Evolutionary conservation across 2,113 vertebrate genomes (phyloP), one percentile per base, ranked within the genome.

Genomic region (Haplochromis vanheusdeni): DNA sequence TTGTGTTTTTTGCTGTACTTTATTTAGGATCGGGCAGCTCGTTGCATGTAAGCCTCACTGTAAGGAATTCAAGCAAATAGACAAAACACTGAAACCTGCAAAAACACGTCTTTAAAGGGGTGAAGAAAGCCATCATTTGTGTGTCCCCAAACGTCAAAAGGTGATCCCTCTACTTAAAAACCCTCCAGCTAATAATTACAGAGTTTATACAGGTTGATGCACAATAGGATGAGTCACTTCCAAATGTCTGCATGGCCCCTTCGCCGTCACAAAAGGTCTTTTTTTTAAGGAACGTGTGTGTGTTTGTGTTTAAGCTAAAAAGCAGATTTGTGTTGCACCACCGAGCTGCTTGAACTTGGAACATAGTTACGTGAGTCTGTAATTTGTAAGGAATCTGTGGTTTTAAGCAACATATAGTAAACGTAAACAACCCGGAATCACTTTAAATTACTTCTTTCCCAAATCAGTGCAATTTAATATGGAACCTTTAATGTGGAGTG

Each of bases 121-220:
- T 11, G 10, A 47, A 35, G 51, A 80, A 28, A 11, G 23, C 1
- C 9, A 54, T 60, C 5, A 16, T 21, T 13, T 83, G 16, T 51
- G 23, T 10, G 12, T 56, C n/a, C 0, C 12, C 51, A 70, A 42
- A 55, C 12, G n/a, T 92, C 28, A 85, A 80, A 87, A 21, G 2
- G 23, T 37, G 5, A 6, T 21, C 45, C 14, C 55, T 65, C 54
- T 8, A 35, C 7, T 12, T 6, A 70, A 77, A 52, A 82, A 85
- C 79, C 54, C 33, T 0, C 17, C 80, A 54, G 87, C 47, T 90
- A 77, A 89, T 55, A 77, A 90, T 55, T 35, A 90, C 56, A 87
- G 51, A 83, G 79, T 13, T 58, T 26, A 79, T n/a, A n/a, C 52
- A 56, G 82, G 65, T n/a, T 19, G 49, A 86, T 92, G 37, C 70